A percentile compares a stretch with the other conserved stretches of the same genome.
Evolutionary conservation across 2,888 invertebrate species (phyloP).

Genomic region (Danaus chrysippus): DNA sequence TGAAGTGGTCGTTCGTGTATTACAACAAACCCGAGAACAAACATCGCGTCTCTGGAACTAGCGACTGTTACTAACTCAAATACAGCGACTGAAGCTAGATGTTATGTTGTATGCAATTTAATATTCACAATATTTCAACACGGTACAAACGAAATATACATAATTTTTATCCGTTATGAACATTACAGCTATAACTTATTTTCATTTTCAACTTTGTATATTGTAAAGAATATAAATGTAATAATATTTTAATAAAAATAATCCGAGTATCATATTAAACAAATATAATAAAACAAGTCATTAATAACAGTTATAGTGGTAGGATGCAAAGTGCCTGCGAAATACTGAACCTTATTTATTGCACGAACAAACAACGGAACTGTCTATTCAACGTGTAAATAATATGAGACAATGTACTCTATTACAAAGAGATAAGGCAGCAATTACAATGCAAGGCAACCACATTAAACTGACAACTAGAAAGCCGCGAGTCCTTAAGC

Average conservation of each 20-base stretch:
- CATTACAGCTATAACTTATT: too few species aligned
- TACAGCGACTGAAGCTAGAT: slow-evolving; percentile 1
- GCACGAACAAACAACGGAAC: slow-evolving; percentile 12
- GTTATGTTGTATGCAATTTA: slow-evolving; percentile 21
- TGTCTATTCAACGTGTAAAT: not conserved
- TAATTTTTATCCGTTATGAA: too few species aligned
- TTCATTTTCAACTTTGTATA: not conserved
- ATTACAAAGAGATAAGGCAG: not conserved
- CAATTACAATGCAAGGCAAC: slow-evolving; percentile 8
- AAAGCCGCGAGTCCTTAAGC: slow-evolving; percentile 24
- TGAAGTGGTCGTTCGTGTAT: slow-evolving; percentile 3
- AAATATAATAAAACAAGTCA: too few species aligned
- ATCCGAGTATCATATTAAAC: too few species aligned
- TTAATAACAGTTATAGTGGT: too few species aligned
- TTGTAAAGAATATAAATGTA: not conserved
- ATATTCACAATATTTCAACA: slow-evolving; percentile 10
- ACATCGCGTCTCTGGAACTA: slow-evolving; percentile 25
- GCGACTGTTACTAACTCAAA: slow-evolving; percentile 33
- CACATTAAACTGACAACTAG: slow-evolving; percentile 15
- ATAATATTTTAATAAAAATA: too few species aligned
- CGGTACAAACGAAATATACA: too few species aligned
- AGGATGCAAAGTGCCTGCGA: not conserved
- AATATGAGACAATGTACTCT: not conserved
- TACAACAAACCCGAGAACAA: slow-evolving; percentile 8
- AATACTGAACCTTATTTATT: slow-evolving; percentile 6